These are phyloP conservation scores for Neoniphon sammara DNA, from an alignment of 2,797 vertebrate genomes.

Conservation along the genomic window DNA sequence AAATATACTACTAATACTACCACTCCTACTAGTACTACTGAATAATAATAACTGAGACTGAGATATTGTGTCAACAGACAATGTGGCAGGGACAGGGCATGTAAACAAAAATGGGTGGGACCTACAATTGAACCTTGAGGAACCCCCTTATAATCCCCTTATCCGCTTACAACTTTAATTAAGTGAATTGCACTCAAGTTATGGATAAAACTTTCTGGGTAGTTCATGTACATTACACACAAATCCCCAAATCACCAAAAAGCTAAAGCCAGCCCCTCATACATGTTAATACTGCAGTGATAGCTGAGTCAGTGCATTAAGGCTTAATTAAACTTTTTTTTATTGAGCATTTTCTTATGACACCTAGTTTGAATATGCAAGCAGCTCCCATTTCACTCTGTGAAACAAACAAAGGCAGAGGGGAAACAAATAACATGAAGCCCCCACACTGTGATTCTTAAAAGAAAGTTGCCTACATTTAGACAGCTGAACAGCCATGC, in stretches of 20 bases:
- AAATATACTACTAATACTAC: too few species aligned
- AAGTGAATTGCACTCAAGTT: not conserved
- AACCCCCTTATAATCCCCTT: too few species aligned
- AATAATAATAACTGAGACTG: too few species aligned
- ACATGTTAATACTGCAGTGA: not conserved
- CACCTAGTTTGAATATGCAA: not conserved
- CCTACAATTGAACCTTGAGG: too few species aligned
- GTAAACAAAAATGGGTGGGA: too few species aligned
- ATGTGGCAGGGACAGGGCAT: too few species aligned
- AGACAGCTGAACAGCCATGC: slow-evolving; percentile 46
- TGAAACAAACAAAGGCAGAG: slow-evolving; percentile 10
- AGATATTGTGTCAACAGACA: too few species aligned
- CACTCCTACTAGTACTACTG: too few species aligned
- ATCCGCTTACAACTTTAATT: not conserved
- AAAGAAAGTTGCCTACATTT: slow-evolving; percentile 31
- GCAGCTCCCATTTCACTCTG: not conserved
- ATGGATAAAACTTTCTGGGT: not conserved
- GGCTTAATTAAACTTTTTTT: not conserved
- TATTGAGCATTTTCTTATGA: slow-evolving; percentile 18
- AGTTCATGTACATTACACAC: not conserved
- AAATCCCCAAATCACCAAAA: not conserved
- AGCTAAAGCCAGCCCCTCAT: not conserved
- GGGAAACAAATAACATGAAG: not conserved
- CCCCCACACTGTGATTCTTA: slow-evolving; percentile 24
- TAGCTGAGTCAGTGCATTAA: not conserved